Evolutionary conservation across 2,888 invertebrate genomes (phyloP).

Genomic region (Monopis laevigella): DNA sequence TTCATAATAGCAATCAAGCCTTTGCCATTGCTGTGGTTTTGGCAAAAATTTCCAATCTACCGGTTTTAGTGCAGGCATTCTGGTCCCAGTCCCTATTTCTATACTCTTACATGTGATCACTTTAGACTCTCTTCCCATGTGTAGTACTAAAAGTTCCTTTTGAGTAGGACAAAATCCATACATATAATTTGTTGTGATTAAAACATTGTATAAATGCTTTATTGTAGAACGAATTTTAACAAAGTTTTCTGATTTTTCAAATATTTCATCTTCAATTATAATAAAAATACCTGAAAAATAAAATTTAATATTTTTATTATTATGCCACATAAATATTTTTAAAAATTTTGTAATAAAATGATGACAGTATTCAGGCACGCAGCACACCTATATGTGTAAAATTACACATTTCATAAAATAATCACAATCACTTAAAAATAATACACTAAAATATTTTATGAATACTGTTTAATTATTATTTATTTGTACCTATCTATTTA

Average conservation of each 20-base stretch:
- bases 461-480: too few species aligned
- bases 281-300: conserved; percentile 73
- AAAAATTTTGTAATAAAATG: too few species aligned
- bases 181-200: conserved; percentile 66
- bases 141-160: conserved; percentile 73
- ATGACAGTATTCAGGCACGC: too few species aligned
- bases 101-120: conserved; percentile 72
- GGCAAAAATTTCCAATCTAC: conserved; percentile 82
- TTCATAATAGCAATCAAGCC: conserved; percentile 78
- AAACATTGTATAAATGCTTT: conserved; percentile 62
- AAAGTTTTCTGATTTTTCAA: conserved; percentile 64
- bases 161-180: conserved; percentile 63
- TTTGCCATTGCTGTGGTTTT: conserved; percentile 77
- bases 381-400: too few species aligned
- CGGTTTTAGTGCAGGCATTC: conserved; percentile 64
- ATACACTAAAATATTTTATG: too few species aligned
- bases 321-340: too few species aligned
- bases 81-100: conserved; percentile 55
- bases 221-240: conserved; percentile 69
- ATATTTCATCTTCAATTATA: conserved; percentile 72
- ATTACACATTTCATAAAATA: too few species aligned
- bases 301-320: too few species aligned
- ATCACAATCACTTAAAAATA: too few species aligned
- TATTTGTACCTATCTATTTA: too few species aligned
- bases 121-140: conserved; percentile 62